Evolutionary conservation across 2,797 vertebrate species (phyloP), one percentile per base, ranked within the genome.

Genomic region (Oreochromis mossambicus): DNA sequence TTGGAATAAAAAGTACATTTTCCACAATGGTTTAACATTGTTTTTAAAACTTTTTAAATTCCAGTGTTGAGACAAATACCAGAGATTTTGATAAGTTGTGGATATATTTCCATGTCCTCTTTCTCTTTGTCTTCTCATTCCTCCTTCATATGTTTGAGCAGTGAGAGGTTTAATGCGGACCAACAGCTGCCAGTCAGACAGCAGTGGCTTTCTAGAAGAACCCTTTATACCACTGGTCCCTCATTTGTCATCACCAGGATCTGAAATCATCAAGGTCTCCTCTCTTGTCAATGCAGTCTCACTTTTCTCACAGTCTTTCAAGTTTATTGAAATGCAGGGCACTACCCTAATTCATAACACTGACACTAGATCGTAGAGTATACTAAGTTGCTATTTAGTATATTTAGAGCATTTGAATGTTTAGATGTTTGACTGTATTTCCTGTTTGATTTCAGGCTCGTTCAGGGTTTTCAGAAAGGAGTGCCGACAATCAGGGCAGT

Each of bases 141-240:
- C n/a, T 50, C 9, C 32, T 41, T 21, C 2, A 6, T 78, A 41
- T 85, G 14, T 87, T 48, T 55, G 55, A 50, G 68, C 83, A 90
- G 88, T 24, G 8, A 29, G 11, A 19, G 63, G 51, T 34, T 51
- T 96, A 41, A 94, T 92, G 58, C 96, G 97, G 90, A 95, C 95
- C 75, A 97, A 95, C 87, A 97, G 97, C 90, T 95, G 94, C 89
- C 97, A 97, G 81, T 97, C 97, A 41, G 97, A 97, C 88, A 97
- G 96, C 93, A 97, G 96, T 29, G 96, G 97, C 1, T 98, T 98
- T 92, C 89, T 95, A 86, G 97, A 98, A 78, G 97, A 98, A 41
- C 92, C 95, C 0, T 87, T 83, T 1, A 93, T 97, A 14, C 94
- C 93, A 4, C 75, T 76, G 2, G 77, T 88, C 77, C 83, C 87